Evolutionary conservation across 1,140 invertebrate species (phyloP).

Genomic region (Bombus fervidus): DNA sequence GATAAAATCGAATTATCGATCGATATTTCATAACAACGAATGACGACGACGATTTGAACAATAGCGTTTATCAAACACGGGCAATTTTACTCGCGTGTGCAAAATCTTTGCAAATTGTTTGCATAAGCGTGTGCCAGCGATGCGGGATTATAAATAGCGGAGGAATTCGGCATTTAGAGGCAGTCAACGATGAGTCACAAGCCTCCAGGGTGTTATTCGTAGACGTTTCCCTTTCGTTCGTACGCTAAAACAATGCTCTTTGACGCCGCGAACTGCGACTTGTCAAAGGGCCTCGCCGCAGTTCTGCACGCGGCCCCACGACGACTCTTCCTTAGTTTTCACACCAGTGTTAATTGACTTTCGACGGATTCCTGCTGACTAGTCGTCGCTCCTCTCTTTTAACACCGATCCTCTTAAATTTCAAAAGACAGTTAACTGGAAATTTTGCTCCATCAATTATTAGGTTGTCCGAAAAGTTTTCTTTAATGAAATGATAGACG

Average conservation of each 20-base stretch:
- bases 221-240: neutral
- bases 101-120: neutral
- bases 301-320: neutral
- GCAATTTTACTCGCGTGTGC: too few species aligned
- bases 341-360: constrained; percentile 56
- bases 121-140: neutral
- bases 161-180: constrained; percentile 22
- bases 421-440: neutral
- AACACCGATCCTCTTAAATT: too few species aligned
- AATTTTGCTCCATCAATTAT: neutral
- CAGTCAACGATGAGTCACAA: constrained; percentile 33
- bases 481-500: too few species aligned
- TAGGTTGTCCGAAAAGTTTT: too few species aligned
- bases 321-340: constrained; percentile 42
- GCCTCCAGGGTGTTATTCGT: neutral
- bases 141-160: constrained; percentile 15
- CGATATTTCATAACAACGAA: neutral
- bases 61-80: too few species aligned
- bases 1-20: neutral
- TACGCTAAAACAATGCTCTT: constrained; percentile 45
- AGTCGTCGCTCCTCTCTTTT: neutral
- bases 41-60: too few species aligned
- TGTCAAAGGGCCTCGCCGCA: neutral
- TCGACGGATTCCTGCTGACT: neutral
- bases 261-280: constrained; percentile 5